These are phyloP conservation scores for Oreochromis spilurus DNA, from an alignment of 2,113 vertebrate species.

Conservation along the genomic window DNA sequence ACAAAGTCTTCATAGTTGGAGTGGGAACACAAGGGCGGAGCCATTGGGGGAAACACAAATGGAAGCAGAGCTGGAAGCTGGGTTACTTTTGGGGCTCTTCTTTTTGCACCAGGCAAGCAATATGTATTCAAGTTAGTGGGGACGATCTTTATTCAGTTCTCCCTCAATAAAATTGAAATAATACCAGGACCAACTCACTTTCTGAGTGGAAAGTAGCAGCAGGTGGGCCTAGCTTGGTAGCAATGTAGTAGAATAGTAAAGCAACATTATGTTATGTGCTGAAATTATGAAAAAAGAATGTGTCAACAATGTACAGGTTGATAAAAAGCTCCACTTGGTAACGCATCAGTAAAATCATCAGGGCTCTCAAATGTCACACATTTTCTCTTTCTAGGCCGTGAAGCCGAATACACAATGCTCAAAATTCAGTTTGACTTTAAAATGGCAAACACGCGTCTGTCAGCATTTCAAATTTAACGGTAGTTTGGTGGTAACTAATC, in stretches of 20 bases:
- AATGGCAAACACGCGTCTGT: neutral
- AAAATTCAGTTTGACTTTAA: neutral
- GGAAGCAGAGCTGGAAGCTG: neutral
- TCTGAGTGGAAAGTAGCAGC: neutral
- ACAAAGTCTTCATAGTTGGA: neutral
- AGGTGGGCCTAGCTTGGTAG: neutral
- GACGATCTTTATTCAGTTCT: neutral
- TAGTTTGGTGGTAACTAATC: neutral
- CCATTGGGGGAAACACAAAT: neutral
- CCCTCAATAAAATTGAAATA: neutral
- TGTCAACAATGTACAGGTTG: neutral
- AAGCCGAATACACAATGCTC: neutral
- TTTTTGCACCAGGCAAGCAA: neutral
- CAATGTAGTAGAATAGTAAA: neutral
- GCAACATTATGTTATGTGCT: neutral
- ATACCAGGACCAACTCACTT: neutral
- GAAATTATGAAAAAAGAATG: neutral
- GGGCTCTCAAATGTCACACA: neutral
- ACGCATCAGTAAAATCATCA: neutral
- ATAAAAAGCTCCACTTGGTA: neutral
- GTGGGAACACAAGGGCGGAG: neutral
- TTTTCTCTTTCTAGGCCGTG: neutral
- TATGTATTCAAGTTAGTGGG: neutral
- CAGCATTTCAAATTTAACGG: neutral
- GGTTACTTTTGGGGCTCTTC: rapidly evolving